phyloP scores from a whole-genome alignment of 2,113 vertebrate genomes.

The Grus americana region DNA sequence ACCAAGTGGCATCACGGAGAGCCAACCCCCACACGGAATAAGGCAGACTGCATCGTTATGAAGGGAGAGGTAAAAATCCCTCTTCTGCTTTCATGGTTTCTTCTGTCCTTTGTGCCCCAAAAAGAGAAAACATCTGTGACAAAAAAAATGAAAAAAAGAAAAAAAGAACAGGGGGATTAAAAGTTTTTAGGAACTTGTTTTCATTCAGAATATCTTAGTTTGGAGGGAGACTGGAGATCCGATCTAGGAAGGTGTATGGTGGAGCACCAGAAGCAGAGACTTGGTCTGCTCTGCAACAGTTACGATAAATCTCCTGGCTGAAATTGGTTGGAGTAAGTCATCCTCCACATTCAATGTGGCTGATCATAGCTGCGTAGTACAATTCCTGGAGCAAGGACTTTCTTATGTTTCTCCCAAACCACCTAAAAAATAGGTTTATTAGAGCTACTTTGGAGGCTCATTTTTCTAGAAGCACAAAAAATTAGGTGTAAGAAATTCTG shows the following conservation, averaged over 20 bases:
- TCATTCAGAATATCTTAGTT: neutral
- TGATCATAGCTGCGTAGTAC: neutral
- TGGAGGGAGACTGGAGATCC: neutral
- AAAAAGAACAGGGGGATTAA: neutral
- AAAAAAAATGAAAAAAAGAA: neutral
- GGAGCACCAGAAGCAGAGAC: neutral
- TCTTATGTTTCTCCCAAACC: neutral
- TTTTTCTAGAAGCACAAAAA: neutral
- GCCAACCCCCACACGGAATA: slow-evolving; percentile 80
- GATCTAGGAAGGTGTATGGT: neutral
- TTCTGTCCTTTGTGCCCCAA: neutral
- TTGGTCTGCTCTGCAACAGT: neutral
- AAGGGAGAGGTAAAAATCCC: slow-evolving; percentile 82
- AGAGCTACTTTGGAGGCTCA: neutral
- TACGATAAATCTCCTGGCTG: neutral
- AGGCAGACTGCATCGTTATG: slow-evolving; percentile 89
- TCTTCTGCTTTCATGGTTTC: neutral
- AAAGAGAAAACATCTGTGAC: neutral
- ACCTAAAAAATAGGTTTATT: neutral
- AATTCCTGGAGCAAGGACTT: neutral
- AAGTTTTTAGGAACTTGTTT: neutral
- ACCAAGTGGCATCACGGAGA: slow-evolving; percentile 86
- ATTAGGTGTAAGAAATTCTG: neutral
- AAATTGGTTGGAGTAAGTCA: neutral
- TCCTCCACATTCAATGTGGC: neutral